phyloP scores from a whole-genome alignment of 1,140 invertebrate genomes.

The Diabrotica virgifera region DNA sequence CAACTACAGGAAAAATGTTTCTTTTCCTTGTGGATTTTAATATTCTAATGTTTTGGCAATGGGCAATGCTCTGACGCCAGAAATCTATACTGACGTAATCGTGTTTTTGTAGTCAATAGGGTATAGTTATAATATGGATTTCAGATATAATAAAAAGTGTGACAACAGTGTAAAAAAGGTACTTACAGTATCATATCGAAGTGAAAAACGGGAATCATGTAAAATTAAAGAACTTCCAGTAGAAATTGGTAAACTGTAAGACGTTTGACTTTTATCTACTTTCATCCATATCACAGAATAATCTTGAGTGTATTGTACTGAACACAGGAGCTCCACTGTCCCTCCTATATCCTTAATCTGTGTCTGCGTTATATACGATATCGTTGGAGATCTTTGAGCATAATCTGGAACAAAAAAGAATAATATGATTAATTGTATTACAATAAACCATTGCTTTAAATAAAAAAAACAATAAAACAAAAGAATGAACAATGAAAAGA shows the following conservation, averaged over 20 bases:
- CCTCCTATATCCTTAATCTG: slow-evolving; percentile 90
- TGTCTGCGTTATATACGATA: slow-evolving; percentile 87
- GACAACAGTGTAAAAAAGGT: not conserved
- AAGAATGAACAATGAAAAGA: too few relatives aligned
- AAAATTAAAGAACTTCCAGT: slow-evolving; percentile 77
- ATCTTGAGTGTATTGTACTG: slow-evolving; percentile 83
- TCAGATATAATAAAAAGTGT: too few relatives aligned
- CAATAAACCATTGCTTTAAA: too few relatives aligned
- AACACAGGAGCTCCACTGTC: slow-evolving; percentile 82
- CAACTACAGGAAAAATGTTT: too few relatives aligned
- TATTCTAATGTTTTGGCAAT: too few relatives aligned
- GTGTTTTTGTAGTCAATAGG: too few relatives aligned
- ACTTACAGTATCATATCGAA: slow-evolving; percentile 76
- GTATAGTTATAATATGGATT: too few relatives aligned
- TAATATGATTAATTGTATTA: too few relatives aligned
- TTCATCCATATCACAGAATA: slow-evolving; percentile 81
- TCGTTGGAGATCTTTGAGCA: slow-evolving; percentile 80
- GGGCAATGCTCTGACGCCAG: too few relatives aligned
- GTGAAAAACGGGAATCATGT: slow-evolving; percentile 79
- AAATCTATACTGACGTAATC: too few relatives aligned
- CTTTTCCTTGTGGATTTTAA: too few relatives aligned
- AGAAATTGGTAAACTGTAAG: slow-evolving; percentile 70
- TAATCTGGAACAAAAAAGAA: slow-evolving; percentile 49
- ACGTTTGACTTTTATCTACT: slow-evolving; percentile 52
- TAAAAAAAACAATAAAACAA: too few relatives aligned